Conservation (phyloP, 2,113 vertebrate genomes). For the Athene cunicularia region DNA sequence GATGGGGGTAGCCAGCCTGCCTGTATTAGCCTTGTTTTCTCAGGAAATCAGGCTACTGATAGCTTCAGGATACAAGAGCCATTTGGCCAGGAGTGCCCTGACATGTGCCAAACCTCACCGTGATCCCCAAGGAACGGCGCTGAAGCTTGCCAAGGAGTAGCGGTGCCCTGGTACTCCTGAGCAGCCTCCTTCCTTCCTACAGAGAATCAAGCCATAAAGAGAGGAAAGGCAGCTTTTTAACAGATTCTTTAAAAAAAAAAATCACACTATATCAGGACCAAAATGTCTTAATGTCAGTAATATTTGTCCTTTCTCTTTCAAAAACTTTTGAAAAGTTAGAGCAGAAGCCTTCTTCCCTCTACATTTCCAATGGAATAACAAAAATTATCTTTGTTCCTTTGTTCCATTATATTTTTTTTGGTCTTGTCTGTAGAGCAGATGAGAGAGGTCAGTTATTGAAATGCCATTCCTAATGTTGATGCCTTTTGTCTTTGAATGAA, state of each 20-base stretch:
- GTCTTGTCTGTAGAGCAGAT: not conserved
- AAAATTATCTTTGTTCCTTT: not conserved
- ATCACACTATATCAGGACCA: not conserved
- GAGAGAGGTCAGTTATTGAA: not conserved
- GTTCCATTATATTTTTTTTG: not conserved
- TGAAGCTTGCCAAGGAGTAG: not conserved
- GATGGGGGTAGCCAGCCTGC: not conserved
- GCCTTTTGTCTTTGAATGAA: not conserved
- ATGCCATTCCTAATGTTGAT: not conserved
- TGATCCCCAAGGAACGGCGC: not conserved
- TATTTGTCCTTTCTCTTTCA: not conserved
- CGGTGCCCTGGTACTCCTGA: not conserved
- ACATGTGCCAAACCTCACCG: accelerated
- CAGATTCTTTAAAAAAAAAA: not conserved
- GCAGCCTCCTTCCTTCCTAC: not conserved
- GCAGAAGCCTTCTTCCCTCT: not conserved
- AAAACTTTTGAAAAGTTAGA: not conserved
- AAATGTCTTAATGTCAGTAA: constrained; percentile 20
- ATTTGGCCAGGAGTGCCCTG: not conserved
- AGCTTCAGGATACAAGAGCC: not conserved
- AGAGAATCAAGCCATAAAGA: constrained; percentile 44
- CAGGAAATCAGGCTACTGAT: not conserved
- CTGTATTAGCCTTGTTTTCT: not conserved
- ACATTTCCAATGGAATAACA: not conserved
- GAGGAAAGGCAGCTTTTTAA: not conserved